Conservation (phyloP, 2,113 vertebrate genomes). For the Megalops atlanticus region DNA sequence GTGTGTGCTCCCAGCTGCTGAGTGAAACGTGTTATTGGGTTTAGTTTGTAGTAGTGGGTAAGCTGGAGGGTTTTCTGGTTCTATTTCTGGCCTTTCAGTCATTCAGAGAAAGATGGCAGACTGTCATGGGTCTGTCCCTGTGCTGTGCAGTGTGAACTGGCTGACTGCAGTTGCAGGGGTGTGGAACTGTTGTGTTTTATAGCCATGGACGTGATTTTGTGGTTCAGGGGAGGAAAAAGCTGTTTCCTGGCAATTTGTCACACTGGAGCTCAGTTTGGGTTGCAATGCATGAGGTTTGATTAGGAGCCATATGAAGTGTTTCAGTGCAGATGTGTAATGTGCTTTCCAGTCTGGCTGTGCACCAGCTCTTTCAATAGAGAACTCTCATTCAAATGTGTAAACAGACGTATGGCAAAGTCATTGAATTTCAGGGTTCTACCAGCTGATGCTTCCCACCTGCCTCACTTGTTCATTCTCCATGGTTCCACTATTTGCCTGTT, state of each 20-base stretch:
- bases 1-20: not conserved
- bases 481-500: too few species aligned
- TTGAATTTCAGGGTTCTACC: not conserved
- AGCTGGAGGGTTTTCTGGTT: not conserved
- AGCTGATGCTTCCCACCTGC: too few species aligned
- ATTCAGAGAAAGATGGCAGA: not conserved
- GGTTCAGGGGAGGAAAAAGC: constrained; percentile 33
- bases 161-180: too few species aligned
- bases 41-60: not conserved
- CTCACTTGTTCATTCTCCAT: not conserved
- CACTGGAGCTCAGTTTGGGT: not conserved
- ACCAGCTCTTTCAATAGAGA: too few species aligned
- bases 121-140: not conserved
- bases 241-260: constrained; percentile 26
- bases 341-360: not conserved
- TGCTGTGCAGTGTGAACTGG: not conserved
- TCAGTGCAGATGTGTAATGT: not conserved
- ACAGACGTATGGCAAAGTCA: too few species aligned
- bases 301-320: not conserved
- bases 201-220: not conserved
- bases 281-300: not conserved
- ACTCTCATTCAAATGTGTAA: not conserved
- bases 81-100: not conserved
- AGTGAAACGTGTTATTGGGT: too few species aligned
- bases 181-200: not conserved